A percentile compares a stretch with the other conserved stretches of the same genome.
These are phyloP conservation scores for silkworm (Bombyx mori) DNA, from an alignment of 1,140 invertebrate species.

Conservation along the genomic window DNA sequence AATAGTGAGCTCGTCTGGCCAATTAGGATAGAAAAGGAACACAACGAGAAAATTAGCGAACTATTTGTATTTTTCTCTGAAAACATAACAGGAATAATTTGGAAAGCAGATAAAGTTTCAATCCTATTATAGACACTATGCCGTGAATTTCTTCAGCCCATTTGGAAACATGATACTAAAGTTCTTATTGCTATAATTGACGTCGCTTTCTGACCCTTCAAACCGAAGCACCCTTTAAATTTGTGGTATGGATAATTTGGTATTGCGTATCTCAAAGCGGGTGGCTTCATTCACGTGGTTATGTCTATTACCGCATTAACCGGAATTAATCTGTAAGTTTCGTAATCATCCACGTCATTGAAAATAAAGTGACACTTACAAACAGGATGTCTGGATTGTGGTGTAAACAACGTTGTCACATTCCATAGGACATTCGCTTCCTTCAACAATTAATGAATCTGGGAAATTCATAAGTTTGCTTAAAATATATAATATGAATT, in stretches of 20 bases:
- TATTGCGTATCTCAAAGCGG: not conserved
- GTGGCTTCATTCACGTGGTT: not conserved
- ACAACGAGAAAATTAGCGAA: too few relatives aligned
- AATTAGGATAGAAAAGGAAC: too few relatives aligned
- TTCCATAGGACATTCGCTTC: conserved; percentile 40
- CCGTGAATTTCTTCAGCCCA: not conserved
- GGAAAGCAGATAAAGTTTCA: too few relatives aligned
- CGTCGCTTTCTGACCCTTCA: not conserved
- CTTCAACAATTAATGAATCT: conserved; percentile 27
- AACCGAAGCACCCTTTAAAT: not conserved
- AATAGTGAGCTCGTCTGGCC: too few relatives aligned
- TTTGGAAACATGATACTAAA: not conserved
- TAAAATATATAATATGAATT: not conserved
- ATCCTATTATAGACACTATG: too few relatives aligned
- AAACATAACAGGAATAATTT: too few relatives aligned
- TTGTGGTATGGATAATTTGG: not conserved
- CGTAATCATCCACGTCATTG: not conserved
- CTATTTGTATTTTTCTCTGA: too few relatives aligned
- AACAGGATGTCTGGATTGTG: conserved; percentile 26
- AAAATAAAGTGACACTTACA: conserved; percentile 26
- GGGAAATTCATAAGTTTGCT: conserved; percentile 9
- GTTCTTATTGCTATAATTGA: not conserved
- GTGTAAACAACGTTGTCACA: conserved; percentile 46
- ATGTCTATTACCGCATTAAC: not conserved
- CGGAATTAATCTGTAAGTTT: too few relatives aligned